phyloP scores from a whole-genome alignment of 2,113 vertebrate species.

The Rhinopomastus cyanomelas region DNA sequence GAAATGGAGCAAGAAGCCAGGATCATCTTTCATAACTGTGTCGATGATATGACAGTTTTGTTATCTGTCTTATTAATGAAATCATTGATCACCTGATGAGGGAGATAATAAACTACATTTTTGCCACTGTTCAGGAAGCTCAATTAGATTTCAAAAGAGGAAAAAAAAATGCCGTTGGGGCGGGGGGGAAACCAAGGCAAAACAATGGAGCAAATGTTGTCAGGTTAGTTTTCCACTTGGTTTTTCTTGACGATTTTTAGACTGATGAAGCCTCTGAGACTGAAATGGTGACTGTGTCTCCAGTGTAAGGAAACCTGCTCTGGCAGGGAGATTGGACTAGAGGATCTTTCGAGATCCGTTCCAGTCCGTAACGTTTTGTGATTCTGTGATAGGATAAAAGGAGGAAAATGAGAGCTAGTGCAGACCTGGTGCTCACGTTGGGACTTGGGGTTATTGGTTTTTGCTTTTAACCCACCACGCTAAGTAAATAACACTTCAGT shows the following conservation, averaged over 20 bases:
- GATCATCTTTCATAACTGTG: slow-evolving; percentile 95
- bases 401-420: neutral
- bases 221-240: slow-evolving; percentile 59
- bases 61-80: slow-evolving; percentile 99
- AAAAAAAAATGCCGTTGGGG: no score
- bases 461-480: neutral
- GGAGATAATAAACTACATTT: slow-evolving; percentile 91
- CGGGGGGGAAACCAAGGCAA: neutral
- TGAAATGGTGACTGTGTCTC: neutral
- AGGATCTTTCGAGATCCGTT: no score
- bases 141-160: slow-evolving; percentile 72
- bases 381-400: no score
- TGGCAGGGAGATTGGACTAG: no score
- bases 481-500: slow-evolving; percentile 57
- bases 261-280: neutral
- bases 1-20: slow-evolving; percentile 84
- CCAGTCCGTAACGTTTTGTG: no score
- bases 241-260: slow-evolving; percentile 12
- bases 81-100: slow-evolving; percentile 99
- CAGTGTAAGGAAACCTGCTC: neutral
- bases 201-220: neutral
- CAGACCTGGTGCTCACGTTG: neutral
- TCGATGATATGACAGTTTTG: slow-evolving; percentile 92
- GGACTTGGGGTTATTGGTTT: neutral
- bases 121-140: slow-evolving; percentile 68